Evolutionary conservation across 2,797 vertebrate genomes (phyloP).

Genomic region (Carduelis carduelis): DNA sequence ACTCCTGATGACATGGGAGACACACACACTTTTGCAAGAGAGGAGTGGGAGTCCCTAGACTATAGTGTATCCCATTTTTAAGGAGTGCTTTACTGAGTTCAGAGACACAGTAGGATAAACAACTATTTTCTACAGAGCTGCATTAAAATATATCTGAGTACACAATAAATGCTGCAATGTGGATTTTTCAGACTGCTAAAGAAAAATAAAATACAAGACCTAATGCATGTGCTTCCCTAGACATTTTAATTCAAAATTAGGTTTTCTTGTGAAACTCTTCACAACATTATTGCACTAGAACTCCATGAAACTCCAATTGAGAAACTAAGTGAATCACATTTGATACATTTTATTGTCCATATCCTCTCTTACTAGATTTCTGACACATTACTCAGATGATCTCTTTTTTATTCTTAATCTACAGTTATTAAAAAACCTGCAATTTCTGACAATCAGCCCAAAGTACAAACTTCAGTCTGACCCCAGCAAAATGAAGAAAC

Average conservation of each 20-base stretch:
- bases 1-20: not conserved
- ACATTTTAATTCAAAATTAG: slow-evolving; percentile 24
- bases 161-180: not conserved
- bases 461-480: not conserved
- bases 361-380: not conserved
- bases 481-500: not conserved
- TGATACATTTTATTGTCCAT: not conserved
- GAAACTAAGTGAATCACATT: not conserved
- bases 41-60: not conserved
- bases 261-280: not conserved
- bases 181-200: not conserved
- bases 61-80: not conserved
- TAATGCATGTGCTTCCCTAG: not conserved
- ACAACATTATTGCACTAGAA: not conserved
- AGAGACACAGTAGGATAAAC: not conserved
- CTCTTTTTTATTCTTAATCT: not conserved
- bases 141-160: not conserved
- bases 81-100: not conserved
- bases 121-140: not conserved
- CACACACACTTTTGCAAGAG: not conserved
- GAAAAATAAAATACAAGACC: not conserved
- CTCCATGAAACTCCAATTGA: not conserved
- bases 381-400: not conserved
- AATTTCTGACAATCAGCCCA: not conserved
- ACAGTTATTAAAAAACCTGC: not conserved